Conservation (phyloP, 2,797 vertebrate species). For the Thaleichthys pacificus region DNA sequence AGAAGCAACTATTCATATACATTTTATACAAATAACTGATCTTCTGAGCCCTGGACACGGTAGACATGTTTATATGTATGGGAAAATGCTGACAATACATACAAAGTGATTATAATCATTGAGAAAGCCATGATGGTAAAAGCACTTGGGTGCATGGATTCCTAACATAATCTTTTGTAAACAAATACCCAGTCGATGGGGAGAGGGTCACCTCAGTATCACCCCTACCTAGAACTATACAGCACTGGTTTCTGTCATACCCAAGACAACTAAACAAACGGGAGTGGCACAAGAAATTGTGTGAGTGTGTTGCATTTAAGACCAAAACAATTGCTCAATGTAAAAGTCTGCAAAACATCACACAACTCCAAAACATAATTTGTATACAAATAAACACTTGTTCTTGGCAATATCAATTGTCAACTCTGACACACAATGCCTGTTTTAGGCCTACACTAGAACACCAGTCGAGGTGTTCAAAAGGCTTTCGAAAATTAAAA, state of each 20-base stretch:
- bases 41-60: not conserved
- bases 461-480: too few species aligned
- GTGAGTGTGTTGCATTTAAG: not conserved
- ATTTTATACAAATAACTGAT: not conserved
- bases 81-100: not conserved
- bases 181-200: not conserved
- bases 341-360: too few species aligned
- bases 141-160: slow-evolving; percentile 4
- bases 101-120: not conserved
- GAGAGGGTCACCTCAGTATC: slow-evolving; percentile 38
- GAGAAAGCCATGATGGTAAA: not conserved
- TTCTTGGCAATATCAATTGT: too few species aligned
- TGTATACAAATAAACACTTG: too few species aligned
- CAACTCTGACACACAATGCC: too few species aligned
- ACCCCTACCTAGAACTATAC: slow-evolving; percentile 1
- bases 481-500: too few species aligned
- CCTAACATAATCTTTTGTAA: not conserved
- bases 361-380: too few species aligned
- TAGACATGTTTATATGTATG: not conserved
- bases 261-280: not conserved
- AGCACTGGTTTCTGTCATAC: slow-evolving; percentile 32
- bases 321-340: too few species aligned
- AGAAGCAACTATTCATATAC: not conserved
- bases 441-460: too few species aligned
- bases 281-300: slow-evolving; percentile 19